A percentile compares a stretch with the other conserved stretches of the same genome.
Evolutionary conservation across 2,797 vertebrate genomes (phyloP).

Genomic region (Sphenopsis melanotis): DNA sequence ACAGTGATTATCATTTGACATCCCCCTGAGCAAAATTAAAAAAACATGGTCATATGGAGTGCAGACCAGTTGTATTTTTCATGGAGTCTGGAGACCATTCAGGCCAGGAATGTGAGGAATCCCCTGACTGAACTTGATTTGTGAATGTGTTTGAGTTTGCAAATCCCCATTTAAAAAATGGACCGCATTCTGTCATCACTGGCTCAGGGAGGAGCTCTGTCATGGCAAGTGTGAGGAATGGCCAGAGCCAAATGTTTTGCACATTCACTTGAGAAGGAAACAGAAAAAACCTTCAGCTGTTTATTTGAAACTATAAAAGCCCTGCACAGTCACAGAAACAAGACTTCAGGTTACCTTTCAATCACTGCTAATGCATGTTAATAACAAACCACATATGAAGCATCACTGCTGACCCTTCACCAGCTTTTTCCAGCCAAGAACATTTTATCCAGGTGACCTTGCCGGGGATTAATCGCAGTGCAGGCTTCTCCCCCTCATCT

Average conservation of each 20-base stretch:
- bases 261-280: background rate
- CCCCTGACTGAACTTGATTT: background rate
- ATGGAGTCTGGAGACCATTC: background rate
- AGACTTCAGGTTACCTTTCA: background rate
- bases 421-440: background rate
- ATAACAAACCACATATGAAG: background rate
- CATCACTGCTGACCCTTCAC: background rate
- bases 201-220: background rate
- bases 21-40: background rate
- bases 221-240: background rate
- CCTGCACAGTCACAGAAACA: background rate
- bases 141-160: background rate
- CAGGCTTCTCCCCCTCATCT: background rate
- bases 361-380: background rate
- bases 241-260: background rate
- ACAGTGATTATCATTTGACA: background rate
- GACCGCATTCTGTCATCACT: background rate
- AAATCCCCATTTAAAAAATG: slow-evolving; percentile 1
- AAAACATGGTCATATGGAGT: background rate
- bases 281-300: background rate
- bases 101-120: slow-evolving; percentile 7
- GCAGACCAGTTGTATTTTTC: background rate
- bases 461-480: background rate
- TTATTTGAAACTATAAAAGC: background rate
- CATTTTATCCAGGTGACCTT: background rate